A percentile compares a stretch with the other conserved stretches of the same genome.
These are phyloP conservation scores for Psilanteris sp. DNA, from an alignment of 1,140 invertebrate genomes.

Conservation along the genomic window DNA sequence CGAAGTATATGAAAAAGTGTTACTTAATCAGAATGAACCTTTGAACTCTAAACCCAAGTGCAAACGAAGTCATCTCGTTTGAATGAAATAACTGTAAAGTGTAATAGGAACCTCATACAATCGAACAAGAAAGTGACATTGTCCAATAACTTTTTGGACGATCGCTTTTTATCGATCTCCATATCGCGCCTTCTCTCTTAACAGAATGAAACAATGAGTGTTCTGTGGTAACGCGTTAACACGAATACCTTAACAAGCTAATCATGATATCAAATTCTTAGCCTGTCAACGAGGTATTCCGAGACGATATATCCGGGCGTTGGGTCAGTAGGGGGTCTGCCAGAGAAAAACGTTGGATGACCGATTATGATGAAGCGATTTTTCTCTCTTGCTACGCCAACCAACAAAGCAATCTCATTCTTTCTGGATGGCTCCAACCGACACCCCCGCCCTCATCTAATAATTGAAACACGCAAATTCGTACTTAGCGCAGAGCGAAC, in stretches of 20 bases:
- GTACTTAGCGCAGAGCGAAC: conserved; percentile 64
- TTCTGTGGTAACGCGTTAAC: conserved; percentile 67
- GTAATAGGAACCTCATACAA: conserved; percentile 47
- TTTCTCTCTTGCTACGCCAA: conserved; percentile 63
- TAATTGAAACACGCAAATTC: conserved; percentile 79
- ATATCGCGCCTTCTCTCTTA: conserved; percentile 56
- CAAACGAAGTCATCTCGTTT: conserved; percentile 17
- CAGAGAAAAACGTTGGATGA: conserved; percentile 75
- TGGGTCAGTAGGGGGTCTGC: conserved; percentile 70
- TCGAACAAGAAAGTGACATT: conserved; percentile 16
- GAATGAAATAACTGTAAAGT: conserved; percentile 31
- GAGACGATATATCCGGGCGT: conserved; percentile 77
- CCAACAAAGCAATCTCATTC: conserved; percentile 67
- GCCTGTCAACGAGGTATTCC: conserved; percentile 78
- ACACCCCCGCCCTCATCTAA: conserved; percentile 53
- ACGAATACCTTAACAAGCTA: conserved; percentile 76
- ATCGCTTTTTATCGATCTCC: conserved; percentile 64
- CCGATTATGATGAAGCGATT: conserved; percentile 80
- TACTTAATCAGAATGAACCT: conserved; percentile 23
- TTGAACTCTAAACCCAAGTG: conserved; percentile 15
- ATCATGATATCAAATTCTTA: conserved; percentile 80
- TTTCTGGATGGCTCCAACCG: conserved; percentile 60
- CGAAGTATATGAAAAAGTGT: background rate
- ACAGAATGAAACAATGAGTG: conserved; percentile 62
- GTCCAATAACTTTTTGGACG: conserved; percentile 31